A percentile compares a stretch with the other conserved stretches of the same genome.
phyloP scores from a whole-genome alignment of 1,140 invertebrate genomes.

The Chrysopa pallens region DNA sequence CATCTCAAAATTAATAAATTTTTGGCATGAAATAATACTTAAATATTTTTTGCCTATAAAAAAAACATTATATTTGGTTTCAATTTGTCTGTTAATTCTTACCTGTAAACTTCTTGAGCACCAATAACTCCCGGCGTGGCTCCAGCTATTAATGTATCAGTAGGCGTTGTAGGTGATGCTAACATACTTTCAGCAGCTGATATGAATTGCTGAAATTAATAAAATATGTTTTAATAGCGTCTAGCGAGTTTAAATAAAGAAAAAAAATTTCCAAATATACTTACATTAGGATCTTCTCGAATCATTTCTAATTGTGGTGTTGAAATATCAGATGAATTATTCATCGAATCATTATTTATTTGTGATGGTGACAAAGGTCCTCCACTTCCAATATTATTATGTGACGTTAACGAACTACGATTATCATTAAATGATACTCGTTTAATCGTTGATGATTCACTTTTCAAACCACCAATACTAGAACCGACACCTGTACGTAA shows the following conservation, averaged over 20 bases:
- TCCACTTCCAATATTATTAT: background rate
- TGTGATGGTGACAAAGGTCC: slow-evolving; percentile 6
- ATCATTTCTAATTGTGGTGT: slow-evolving; percentile 32
- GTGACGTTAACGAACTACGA: slow-evolving; percentile 1
- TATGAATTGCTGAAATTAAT: slow-evolving; percentile 49
- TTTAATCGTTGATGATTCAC: slow-evolving; percentile 23
- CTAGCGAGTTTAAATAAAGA: too few relatives aligned
- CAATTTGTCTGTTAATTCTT: slow-evolving; percentile 10
- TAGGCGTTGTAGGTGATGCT: slow-evolving; percentile 49
- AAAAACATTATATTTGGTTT: background rate
- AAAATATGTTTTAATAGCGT: too few relatives aligned
- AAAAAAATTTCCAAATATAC: slow-evolving; percentile 12
- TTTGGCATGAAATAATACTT: background rate
- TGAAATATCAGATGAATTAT: slow-evolving; percentile 7
- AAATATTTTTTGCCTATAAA: slow-evolving; percentile 1
- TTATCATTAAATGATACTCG: slow-evolving; percentile 20
- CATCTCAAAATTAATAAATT: too few relatives aligned
- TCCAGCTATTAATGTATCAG: slow-evolving; percentile 24
- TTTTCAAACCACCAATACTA: slow-evolving; percentile 19
- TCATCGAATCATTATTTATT: slow-evolving; percentile 5
- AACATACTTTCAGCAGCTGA: slow-evolving; percentile 59
- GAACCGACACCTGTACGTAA: slow-evolving; percentile 26
- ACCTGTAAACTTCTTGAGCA: slow-evolving; percentile 84
- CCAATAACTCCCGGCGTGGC: slow-evolving; percentile 84
- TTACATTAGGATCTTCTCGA: slow-evolving; percentile 66